These are phyloP conservation scores for Temnothorax curvispinosus DNA, from an alignment of 1,140 invertebrate species.

Conservation along the genomic window DNA sequence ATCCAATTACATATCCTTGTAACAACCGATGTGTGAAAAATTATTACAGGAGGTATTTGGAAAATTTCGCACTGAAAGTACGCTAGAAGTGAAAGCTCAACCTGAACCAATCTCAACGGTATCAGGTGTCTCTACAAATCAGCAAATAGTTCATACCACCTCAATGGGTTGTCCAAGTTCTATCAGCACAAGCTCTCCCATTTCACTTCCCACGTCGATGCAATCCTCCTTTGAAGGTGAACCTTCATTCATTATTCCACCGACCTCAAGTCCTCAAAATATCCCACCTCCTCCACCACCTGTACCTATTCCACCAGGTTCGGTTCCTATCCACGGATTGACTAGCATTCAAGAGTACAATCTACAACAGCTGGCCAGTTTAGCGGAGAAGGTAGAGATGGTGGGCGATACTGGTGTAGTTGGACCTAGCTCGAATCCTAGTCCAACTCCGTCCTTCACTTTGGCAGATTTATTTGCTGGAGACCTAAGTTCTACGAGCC, in stretches of 20 bases:
- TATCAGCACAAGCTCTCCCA: constrained; percentile 88
- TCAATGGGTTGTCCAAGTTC: constrained; percentile 86
- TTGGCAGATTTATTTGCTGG: constrained; percentile 91
- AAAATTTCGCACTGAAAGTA: constrained; percentile 89
- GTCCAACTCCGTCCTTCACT: constrained; percentile 89
- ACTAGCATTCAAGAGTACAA: constrained; percentile 94
- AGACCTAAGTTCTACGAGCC: constrained; percentile 89
- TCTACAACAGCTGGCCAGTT: constrained; percentile 91
- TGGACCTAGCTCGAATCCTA: constrained; percentile 87
- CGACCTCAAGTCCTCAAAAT: constrained; percentile 83
- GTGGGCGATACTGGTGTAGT: constrained; percentile 81
- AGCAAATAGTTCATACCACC: constrained; percentile 79
- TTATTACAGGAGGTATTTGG: constrained; percentile 90
- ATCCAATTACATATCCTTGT: not conserved
- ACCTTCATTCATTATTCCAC: constrained; percentile 81
- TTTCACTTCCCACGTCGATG: constrained; percentile 89
- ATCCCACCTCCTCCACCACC: constrained; percentile 85
- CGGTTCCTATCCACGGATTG: constrained; percentile 85
- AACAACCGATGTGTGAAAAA: not conserved
- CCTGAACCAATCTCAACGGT: constrained; percentile 70
- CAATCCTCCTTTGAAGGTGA: constrained; percentile 93
- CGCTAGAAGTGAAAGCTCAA: constrained; percentile 75
- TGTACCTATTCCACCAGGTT: constrained; percentile 79
- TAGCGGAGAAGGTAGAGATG: constrained; percentile 89
- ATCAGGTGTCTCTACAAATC: constrained; percentile 70